These are phyloP conservation scores for Schizaphis graminum DNA, from an alignment of 2,888 invertebrate species.

Conservation along the genomic window DNA sequence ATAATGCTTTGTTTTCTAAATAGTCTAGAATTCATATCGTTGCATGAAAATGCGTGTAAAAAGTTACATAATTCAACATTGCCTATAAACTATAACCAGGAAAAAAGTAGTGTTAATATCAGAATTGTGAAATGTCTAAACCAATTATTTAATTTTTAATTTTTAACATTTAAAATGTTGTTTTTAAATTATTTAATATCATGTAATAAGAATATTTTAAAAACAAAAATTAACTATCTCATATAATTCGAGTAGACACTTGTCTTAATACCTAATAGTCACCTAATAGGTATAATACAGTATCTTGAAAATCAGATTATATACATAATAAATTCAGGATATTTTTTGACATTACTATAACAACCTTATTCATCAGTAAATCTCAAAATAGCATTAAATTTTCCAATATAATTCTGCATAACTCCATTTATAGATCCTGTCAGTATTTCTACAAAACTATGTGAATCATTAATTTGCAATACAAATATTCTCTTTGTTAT, in stretches of 20 bases:
- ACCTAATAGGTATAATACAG: neutral
- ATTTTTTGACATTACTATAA: neutral
- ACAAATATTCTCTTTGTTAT: neutral
- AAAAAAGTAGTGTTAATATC: neutral
- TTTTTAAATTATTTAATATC: neutral
- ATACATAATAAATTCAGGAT: neutral
- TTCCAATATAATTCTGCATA: neutral
- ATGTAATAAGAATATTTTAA: neutral
- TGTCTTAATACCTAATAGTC: neutral
- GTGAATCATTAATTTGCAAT: neutral
- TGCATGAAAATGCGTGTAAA: neutral
- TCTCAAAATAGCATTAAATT: neutral
- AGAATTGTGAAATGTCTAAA: neutral
- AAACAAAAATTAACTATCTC: neutral
- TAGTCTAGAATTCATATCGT: neutral
- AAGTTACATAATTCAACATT: neutral
- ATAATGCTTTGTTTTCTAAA: neutral
- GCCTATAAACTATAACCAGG: neutral
- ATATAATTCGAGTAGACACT: neutral
- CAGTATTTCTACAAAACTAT: neutral
- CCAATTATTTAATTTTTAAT: neutral
- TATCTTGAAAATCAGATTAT: neutral
- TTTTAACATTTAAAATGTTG: neutral
- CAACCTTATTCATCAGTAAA: neutral
- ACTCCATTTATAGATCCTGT: neutral